Evolutionary conservation across 2,888 invertebrate species (phyloP).

Genomic region (Auanema sp.): DNA sequence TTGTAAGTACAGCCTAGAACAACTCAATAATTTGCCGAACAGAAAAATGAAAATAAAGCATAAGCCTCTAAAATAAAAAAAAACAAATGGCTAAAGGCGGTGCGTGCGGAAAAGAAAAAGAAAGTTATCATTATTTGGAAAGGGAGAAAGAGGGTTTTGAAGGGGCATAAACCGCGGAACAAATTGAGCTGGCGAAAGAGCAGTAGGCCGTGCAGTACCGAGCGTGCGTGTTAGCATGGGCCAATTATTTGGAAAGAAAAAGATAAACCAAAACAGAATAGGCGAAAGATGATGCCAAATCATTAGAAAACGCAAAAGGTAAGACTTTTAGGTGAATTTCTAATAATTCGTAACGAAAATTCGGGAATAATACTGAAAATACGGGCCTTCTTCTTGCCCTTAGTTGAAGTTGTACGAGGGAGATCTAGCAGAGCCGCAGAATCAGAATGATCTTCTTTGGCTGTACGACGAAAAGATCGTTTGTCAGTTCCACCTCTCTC

Average conservation of each 20-base stretch:
- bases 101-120: neutral
- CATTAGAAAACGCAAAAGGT: too few species aligned
- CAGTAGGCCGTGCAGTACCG: too few species aligned
- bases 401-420: constrained; percentile 46
- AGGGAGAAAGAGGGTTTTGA: neutral
- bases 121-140: neutral
- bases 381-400: constrained; percentile 53
- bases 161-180: too few species aligned
- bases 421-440: constrained; percentile 56
- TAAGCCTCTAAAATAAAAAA: neutral
- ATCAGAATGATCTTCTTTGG: constrained; percentile 47
- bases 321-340: too few species aligned
- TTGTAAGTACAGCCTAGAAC: constrained; percentile 64
- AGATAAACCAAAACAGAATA: too few species aligned
- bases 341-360: too few species aligned
- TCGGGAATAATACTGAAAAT: constrained; percentile 10
- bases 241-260: too few species aligned
- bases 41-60: neutral
- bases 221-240: too few species aligned
- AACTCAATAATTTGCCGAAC: neutral
- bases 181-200: too few species aligned
- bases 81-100: neutral
- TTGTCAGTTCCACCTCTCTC: constrained; percentile 48
- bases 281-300: too few species aligned
- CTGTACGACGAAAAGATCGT: constrained; percentile 52